Evolutionary conservation across 92 coral and sea anemone species (phyloP), one percentile per base, ranked within the genome.

Genomic region (Paramuricea clavata): DNA sequence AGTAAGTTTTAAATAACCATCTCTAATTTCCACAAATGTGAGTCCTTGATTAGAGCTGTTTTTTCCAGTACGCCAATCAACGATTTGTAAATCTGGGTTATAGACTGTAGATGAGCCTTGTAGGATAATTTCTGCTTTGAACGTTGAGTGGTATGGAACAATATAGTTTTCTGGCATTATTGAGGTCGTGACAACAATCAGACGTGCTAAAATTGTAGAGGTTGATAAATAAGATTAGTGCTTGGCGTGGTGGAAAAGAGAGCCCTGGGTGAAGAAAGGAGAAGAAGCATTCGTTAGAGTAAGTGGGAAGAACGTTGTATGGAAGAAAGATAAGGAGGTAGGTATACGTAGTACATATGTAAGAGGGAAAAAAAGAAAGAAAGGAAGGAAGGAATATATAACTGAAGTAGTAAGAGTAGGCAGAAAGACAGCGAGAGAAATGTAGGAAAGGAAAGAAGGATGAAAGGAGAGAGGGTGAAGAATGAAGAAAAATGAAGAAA

Each of bases 81-180:
- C 31, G 61, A 74, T 74, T 74, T 74, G 28, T 12, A 54, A 43
- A 12, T 72, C 60, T 32, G 60, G 21, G 39, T 33, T 27, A 57
- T 56, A 43, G 64, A 64, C n/a, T 22, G 70, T n/a, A n/a, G n/a
- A 30, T 6, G 56, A 31, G 30, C 68, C 70, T 25, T 49, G 69
- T 19, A 54, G 27, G 32, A 73, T 26, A 49, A 49, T 15, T 41
- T 54, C 68, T 52, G 65, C 74, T 68, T 72, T 71, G 57, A 67
- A 57, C 8, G 43, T 34, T 23, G 75, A 59, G 47, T 65, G 31
- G 31, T 83, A 36, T 43, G 13, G 35, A 7, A 7, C 65, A 11
- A 19, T 13, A 59, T 39, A 50, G 69, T 62, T 39, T 15, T 9
- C 39, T 50, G 78, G 78, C 5, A 49, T 62, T 27, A 21, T 2